Base-by-base conservation (phyloP, 2,888 invertebrate species). In the Achlya flavicornis region DNA sequence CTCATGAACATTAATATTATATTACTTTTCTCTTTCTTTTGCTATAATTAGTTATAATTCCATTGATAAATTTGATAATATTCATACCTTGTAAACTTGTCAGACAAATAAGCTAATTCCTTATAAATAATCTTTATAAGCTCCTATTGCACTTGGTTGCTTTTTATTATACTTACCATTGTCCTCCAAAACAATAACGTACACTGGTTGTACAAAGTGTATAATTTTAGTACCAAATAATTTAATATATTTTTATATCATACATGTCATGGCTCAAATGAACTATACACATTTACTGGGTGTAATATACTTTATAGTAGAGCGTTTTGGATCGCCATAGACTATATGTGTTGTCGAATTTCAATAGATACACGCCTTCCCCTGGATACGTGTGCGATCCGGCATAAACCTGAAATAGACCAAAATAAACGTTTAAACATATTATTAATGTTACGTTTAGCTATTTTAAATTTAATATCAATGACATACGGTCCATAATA, bases 341-440 rank as follows among this genome's bases (percentile, higher is more conserved):
- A 63, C 99, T 99, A 89, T 99, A 99, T 0, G 99, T 98, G 93
- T 99, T 99, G 94, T 99, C 99, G 91, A 99, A 99, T 93, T 99
- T 99, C 57, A 99, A 95, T 85, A 99, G 94, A 91, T 99, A 99
- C 53, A 99, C 98, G 19, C 99, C 99, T 91, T 98, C 97, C 3
- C 99, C 99, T 0, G 99, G 99, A 91, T 99, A 99, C 62, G 96
- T 95, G 90, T 99, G 99, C 66, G 98, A 98, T 11, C 99, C 99
- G n/a, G 98, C 98, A 84, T 99, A 99, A 0, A 99, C 98, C 91
- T 95, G 81, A 58, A 91, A 86, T 61, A 48, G 62, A 59, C 65
- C 67, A 64, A 67, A 19, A 64, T 26, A 33, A 19, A 58, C 41
- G 12, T 41, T 19, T 19, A 53, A 11, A 8, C 10, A 41, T 8